phyloP scores from a whole-genome alignment of 2,888 invertebrate genomes.

The Synanthedon vespiformis region DNA sequence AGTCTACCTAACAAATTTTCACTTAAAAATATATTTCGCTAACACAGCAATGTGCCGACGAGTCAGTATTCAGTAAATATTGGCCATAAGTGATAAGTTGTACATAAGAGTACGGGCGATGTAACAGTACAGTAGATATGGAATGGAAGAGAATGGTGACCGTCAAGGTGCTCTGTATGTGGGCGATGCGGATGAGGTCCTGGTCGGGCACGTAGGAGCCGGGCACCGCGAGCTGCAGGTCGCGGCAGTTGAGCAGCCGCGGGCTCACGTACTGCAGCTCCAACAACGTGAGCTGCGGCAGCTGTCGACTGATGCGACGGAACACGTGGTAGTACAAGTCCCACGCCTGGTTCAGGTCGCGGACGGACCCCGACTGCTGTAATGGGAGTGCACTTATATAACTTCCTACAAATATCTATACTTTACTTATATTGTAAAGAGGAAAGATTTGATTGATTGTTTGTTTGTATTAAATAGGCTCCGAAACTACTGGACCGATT shows the following conservation, averaged over 20 bases:
- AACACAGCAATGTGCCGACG: no score
- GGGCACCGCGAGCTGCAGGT: slow-evolving; percentile 96
- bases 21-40: no score
- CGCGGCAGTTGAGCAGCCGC: slow-evolving; percentile 87
- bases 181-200: slow-evolving; percentile 87
- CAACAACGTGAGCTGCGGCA: slow-evolving; percentile 90
- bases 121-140: no score
- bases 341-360: slow-evolving; percentile 98
- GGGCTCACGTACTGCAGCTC: slow-evolving; percentile 97
- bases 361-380: slow-evolving; percentile 82
- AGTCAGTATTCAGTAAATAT: no score
- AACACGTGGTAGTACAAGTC: slow-evolving; percentile 99
- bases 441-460: no score
- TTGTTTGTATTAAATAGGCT: no score
- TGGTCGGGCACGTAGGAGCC: slow-evolving; percentile 97
- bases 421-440: no score
- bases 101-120: not conserved
- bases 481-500: no score
- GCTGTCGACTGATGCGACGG: slow-evolving; percentile 93
- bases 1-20: no score
- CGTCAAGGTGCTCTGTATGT: slow-evolving; percentile 91
- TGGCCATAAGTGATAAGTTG: no score
- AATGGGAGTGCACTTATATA: no score
- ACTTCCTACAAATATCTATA: no score
- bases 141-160: slow-evolving; percentile 42